Evolutionary conservation across 2,797 vertebrate species (phyloP).

Genomic region (Chiroxiphia lanceolata): DNA sequence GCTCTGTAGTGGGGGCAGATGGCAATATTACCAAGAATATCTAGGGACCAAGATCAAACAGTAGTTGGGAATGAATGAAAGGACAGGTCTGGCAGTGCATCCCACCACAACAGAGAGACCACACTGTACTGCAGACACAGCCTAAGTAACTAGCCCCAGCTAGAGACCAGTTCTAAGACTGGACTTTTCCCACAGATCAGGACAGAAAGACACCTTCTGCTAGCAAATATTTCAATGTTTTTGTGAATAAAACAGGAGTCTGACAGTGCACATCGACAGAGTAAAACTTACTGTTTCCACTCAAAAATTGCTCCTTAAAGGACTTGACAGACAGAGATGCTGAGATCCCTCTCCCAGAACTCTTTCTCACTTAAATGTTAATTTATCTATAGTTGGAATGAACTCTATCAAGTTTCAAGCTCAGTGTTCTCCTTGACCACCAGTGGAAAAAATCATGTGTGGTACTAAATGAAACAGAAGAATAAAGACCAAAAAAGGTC

Average conservation of each 20-base stretch:
- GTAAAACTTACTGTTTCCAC: not conserved
- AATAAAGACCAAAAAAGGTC: not conserved
- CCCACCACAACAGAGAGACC: not conserved
- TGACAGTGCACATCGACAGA: not conserved
- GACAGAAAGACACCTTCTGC: not conserved
- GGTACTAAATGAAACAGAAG: not conserved
- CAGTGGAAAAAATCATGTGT: not conserved
- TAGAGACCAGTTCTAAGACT: not conserved
- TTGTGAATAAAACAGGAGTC: not conserved
- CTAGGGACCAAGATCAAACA: not conserved
- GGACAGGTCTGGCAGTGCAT: not conserved
- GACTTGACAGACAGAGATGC: not conserved
- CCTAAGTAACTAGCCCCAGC: not conserved
- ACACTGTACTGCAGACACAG: not conserved
- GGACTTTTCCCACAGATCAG: not conserved
- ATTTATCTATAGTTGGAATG: not conserved
- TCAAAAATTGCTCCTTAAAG: not conserved
- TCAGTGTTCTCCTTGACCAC: not conserved
- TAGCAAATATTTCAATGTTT: not conserved
- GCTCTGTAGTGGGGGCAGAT: not conserved
- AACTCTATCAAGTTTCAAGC: not conserved
- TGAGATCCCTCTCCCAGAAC: not conserved
- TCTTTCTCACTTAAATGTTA: not conserved
- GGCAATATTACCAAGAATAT: not conserved
- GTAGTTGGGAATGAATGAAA: not conserved